These are phyloP conservation scores for Uloborus plumipes DNA, from an alignment of 2,888 invertebrate species.

Conservation along the genomic window DNA sequence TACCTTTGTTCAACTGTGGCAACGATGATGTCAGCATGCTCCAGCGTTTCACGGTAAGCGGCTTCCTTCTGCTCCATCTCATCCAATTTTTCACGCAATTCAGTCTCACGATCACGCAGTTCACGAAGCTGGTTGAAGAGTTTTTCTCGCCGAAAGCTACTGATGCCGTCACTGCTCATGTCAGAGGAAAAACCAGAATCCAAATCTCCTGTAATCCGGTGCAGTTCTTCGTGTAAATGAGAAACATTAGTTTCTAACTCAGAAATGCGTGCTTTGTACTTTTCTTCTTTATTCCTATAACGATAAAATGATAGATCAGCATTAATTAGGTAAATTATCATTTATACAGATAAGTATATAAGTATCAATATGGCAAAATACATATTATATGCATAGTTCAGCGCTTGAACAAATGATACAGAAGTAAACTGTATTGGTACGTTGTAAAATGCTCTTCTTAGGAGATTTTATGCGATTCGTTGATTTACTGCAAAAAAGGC, in stretches of 20 bases:
- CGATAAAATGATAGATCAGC: too few species aligned
- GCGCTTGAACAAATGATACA: too few species aligned
- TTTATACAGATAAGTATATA: too few species aligned
- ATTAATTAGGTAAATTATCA: too few species aligned
- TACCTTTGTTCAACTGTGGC: slow-evolving; percentile 66
- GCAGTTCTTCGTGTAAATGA: slow-evolving; percentile 54
- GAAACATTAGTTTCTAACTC: slow-evolving; percentile 59
- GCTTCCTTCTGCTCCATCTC: slow-evolving; percentile 65
- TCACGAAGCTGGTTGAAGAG: slow-evolving; percentile 40
- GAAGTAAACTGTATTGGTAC: too few species aligned
- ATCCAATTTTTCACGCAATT: slow-evolving; percentile 66
- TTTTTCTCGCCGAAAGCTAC: slow-evolving; percentile 31
- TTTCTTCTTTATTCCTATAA: slow-evolving; percentile 51
- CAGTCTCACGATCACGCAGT: slow-evolving; percentile 70
- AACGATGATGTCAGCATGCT: slow-evolving; percentile 67
- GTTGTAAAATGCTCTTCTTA: too few species aligned
- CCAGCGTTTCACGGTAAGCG: slow-evolving; percentile 67
- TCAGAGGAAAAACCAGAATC: slow-evolving; percentile 39
- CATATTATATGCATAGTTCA: neutral
- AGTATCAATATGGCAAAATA: too few species aligned
- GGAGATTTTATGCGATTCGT: too few species aligned
- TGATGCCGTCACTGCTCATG: slow-evolving; percentile 19
- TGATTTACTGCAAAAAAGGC: too few species aligned
- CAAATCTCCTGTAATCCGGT: slow-evolving; percentile 34
- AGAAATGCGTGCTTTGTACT: slow-evolving; percentile 57